Conservation (phyloP, 2,113 vertebrate species). For the Apaloderma vittatum region DNA sequence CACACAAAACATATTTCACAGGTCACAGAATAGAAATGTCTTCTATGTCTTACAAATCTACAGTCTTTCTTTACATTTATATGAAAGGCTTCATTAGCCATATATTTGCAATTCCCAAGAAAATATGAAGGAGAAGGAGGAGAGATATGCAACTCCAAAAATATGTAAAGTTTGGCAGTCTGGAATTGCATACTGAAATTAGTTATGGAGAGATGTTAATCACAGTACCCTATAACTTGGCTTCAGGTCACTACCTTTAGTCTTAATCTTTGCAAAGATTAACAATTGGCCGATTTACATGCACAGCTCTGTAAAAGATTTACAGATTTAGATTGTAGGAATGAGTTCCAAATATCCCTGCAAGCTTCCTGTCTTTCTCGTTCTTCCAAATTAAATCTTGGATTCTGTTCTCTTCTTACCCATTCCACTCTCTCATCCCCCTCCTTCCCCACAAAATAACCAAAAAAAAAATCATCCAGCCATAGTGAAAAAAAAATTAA, state of each 20-base stretch:
- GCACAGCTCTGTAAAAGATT: constrained; percentile 57
- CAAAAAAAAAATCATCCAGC: background rate
- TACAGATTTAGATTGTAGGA: background rate
- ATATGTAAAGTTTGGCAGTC: background rate
- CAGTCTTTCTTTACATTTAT: background rate
- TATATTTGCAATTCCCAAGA: background rate
- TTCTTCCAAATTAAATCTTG: background rate
- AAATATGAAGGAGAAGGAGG: background rate
- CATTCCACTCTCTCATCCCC: no score
- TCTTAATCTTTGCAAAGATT: constrained; percentile 55
- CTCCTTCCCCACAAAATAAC: background rate
- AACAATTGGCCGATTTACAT: constrained; percentile 30
- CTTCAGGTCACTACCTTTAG: constrained; percentile 41
- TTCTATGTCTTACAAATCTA: background rate
- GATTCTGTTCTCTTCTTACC: background rate
- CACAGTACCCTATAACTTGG: background rate
- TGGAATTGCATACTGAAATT: constrained; percentile 1
- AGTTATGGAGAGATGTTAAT: background rate
- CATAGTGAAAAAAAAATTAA: background rate
- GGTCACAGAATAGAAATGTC: background rate
- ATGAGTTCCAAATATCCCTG: background rate
- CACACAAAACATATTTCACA: background rate
- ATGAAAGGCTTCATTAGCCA: background rate
- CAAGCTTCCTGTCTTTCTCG: background rate
- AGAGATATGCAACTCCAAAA: background rate